phyloP scores from a whole-genome alignment of 2,113 vertebrate species.

The Amia ocellicauda region DNA sequence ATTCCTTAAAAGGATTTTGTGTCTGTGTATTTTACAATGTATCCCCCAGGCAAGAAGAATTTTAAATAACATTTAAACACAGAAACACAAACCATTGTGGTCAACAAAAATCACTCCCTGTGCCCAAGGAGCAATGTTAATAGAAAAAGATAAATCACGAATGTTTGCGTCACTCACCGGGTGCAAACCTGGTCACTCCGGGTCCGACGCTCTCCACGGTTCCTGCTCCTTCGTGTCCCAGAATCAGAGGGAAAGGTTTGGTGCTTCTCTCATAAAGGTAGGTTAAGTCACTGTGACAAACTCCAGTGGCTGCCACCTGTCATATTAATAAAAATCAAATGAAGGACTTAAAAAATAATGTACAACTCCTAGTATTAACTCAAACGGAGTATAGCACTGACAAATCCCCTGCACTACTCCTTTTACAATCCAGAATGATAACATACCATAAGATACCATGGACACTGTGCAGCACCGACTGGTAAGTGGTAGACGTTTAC shows the following conservation, averaged over 20 bases:
- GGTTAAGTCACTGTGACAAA: slow-evolving; percentile 71
- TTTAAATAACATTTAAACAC: too few species aligned
- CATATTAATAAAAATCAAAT: neutral
- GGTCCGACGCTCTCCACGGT: slow-evolving; percentile 72
- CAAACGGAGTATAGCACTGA: neutral
- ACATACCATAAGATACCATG: too few species aligned
- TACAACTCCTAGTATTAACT: neutral
- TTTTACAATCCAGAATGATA: neutral
- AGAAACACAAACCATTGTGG: too few species aligned
- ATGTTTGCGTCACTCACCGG: too few species aligned
- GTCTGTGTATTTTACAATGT: too few species aligned
- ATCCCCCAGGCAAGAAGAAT: too few species aligned
- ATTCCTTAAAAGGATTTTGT: too few species aligned
- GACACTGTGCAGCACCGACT: too few species aligned
- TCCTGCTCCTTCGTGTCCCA: slow-evolving; percentile 70
- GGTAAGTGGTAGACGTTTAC: too few species aligned
- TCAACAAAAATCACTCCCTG: too few species aligned
- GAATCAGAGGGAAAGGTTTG: slow-evolving; percentile 57
- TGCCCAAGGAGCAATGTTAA: neutral
- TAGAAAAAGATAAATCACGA: too few species aligned
- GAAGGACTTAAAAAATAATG: neutral
- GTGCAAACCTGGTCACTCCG: slow-evolving; percentile 72
- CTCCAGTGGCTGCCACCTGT: slow-evolving; percentile 64
- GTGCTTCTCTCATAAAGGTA: slow-evolving; percentile 46
- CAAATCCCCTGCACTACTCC: neutral